Percentiles rank a stretch among this genome's conserved stretches.
Evolutionary conservation across 2,113 vertebrate genomes (phyloP).

Genomic region (Upupa epops): DNA sequence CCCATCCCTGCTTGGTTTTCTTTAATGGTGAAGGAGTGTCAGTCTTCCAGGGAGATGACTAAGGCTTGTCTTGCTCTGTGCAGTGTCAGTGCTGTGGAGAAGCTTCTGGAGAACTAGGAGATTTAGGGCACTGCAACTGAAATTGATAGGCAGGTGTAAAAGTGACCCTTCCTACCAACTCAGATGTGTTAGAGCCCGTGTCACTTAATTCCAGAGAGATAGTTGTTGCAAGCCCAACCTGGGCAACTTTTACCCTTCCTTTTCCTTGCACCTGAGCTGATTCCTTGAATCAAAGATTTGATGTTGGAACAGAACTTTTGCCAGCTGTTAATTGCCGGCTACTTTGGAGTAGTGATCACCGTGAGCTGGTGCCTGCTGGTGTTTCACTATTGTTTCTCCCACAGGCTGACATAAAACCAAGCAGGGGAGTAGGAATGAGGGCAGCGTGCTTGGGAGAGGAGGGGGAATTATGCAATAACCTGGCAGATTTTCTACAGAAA

Average conservation of each 20-base stretch:
- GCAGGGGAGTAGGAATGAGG: slow-evolving; percentile 6
- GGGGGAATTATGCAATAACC: slow-evolving; percentile 51
- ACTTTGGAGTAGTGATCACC: neutral
- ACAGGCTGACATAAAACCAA: slow-evolving; percentile 36
- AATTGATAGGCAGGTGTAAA: neutral
- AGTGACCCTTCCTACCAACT: neutral
- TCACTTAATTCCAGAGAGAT: neutral
- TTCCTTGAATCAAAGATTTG: slow-evolving; percentile 20
- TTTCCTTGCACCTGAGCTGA: neutral
- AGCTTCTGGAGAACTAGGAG: neutral
- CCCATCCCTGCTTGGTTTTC: too few relatives aligned
- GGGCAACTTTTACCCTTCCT: too few relatives aligned
- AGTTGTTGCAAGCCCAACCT: neutral
- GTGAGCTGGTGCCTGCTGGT: neutral
- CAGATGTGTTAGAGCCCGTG: neutral
- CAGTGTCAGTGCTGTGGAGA: neutral
- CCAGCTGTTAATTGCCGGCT: slow-evolving; percentile 5
- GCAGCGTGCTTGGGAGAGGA: slow-evolving; percentile 12
- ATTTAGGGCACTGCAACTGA: neutral
- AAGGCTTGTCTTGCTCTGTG: neutral
- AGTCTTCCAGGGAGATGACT: neutral
- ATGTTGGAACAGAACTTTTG: neutral
- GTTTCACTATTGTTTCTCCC: slow-evolving; percentile 19
- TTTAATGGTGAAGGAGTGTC: neutral
- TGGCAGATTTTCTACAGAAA: slow-evolving; percentile 52